Evolutionary conservation across 2,888 invertebrate species (phyloP), one percentile per base, ranked within the genome.

Genomic region (Napeogenes sylphis): DNA sequence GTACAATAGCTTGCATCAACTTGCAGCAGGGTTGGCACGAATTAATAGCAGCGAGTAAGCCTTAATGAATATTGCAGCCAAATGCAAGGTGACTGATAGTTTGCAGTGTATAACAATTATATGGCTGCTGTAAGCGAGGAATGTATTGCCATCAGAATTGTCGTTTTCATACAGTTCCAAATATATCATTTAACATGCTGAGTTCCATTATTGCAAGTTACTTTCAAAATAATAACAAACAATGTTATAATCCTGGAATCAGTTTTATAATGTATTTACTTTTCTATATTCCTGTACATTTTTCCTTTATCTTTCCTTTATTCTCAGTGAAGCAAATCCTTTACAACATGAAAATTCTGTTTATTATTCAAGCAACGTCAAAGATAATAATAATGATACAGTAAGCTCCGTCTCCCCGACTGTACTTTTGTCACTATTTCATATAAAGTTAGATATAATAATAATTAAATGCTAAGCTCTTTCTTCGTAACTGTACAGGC

Each of bases 11-110:
- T 82, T 77, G 82, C 85, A 86, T 81, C 82, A 77, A 83, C 81
- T 83, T 76, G 81, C 85, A 85, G 80, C 82, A 82, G 81, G 78
- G 84, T 77, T 79, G 82, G 83, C 75, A 75, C 78, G 83, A 85
- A 89, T 86, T 89, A 88, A 88, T 88, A 84, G 85, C 76, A 69
- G 73, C 75, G 75, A 75, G 75, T 76, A 77, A 84, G 82, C 83
- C 81, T 61, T 89, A 88, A 89, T 89, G 89, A 88, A 88, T 87
- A 87, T 86, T 85, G 89, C 88, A 80, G 77, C 77, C 82, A 81
- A 86, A 85, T 82, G 82, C 84, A 72, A 77, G 80, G 81, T 87
- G 88, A 87, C 70, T 69, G 74, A 71, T 72, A 71, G 68, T 51
- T 69, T 66, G 45, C 54, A 12, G 53, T 45, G 54, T 57, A 57